These are phyloP conservation scores for Amphipyra tragopoginis DNA, from an alignment of 2,888 invertebrate species.

Conservation along the genomic window DNA sequence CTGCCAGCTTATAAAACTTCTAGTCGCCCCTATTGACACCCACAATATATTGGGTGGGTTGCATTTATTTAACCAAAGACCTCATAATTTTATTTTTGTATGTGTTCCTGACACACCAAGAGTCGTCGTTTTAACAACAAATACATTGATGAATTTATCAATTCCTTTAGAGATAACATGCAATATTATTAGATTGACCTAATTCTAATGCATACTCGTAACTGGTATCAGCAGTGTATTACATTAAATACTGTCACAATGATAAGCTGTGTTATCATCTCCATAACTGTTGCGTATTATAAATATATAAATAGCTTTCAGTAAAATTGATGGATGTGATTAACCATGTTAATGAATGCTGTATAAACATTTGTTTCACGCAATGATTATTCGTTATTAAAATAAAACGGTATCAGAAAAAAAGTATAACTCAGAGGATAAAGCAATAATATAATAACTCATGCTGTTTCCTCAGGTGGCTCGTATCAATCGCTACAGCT, in stretches of 20 bases:
- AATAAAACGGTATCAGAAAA: no score
- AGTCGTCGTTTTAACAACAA: no score
- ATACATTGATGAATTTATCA: slow-evolving; percentile 4
- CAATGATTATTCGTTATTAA: no score
- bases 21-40: no score
- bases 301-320: slow-evolving; percentile 9
- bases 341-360: background rate
- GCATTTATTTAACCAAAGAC: no score
- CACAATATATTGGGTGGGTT: no score
- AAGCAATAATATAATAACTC: background rate
- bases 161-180: background rate
- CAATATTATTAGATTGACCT: slow-evolving; percentile 37
- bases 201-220: slow-evolving; percentile 22
- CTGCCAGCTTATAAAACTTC: no score
- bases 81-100: no score
- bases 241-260: slow-evolving; percentile 24
- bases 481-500: slow-evolving; percentile 7
- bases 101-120: no score
- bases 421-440: no score
- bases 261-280: slow-evolving; percentile 35
- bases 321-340: slow-evolving; percentile 1
- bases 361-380: no score
- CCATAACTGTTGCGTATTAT: background rate
- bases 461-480: slow-evolving; percentile 22
- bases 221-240: slow-evolving; percentile 25